Percentiles rank a stretch among this genome's conserved stretches.
Evolutionary conservation across 2,113 vertebrate species (phyloP).

Genomic region (Chaetodon trifascialis): DNA sequence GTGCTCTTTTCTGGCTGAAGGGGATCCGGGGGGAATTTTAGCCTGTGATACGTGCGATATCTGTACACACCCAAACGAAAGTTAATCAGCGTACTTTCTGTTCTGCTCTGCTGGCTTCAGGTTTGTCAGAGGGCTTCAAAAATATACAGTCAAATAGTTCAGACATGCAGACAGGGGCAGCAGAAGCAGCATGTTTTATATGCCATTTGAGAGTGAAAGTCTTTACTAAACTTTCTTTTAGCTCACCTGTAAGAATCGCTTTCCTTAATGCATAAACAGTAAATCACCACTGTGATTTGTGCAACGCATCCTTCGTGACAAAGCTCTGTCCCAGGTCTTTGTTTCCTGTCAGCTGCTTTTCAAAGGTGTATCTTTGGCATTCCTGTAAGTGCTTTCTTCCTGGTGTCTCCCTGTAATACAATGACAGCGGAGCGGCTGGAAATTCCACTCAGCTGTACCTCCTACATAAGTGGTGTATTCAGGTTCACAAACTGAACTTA

Average conservation of each 20-base stretch:
- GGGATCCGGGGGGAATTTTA: not conserved
- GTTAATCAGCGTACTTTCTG: not conserved
- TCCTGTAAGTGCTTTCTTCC: conserved; percentile 58
- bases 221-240: not conserved
- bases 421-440: conserved; percentile 45
- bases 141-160: not conserved
- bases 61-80: not conserved
- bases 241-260: not conserved
- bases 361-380: conserved; percentile 46
- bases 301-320: not conserved
- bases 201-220: not conserved
- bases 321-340: conserved; percentile 9
- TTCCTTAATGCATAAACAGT: not conserved
- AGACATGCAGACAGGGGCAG: not conserved
- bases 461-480: not conserved
- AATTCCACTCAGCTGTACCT: conserved; percentile 62
- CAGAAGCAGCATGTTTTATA: not conserved
- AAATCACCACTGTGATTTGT: not conserved
- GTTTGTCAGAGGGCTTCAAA: not conserved
- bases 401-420: conserved; percentile 31
- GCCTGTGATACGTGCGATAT: not conserved
- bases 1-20: conserved; percentile 18
- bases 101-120: not conserved
- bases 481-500: not conserved
- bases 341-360: conserved; percentile 49